phyloP scores from a whole-genome alignment of 2,797 vertebrate species.

The Acanthiza pusilla region DNA sequence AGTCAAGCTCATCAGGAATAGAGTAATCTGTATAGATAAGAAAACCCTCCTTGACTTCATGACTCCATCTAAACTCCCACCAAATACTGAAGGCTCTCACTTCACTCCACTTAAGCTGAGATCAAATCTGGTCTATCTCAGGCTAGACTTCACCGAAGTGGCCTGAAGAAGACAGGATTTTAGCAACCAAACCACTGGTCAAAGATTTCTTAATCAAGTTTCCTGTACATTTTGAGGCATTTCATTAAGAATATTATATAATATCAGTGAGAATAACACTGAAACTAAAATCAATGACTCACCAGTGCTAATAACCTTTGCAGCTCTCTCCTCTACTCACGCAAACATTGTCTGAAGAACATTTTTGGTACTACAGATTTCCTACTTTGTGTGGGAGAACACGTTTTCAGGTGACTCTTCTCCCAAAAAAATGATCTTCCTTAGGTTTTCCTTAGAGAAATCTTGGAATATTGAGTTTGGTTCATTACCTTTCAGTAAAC shows the following conservation, averaged over 20 bases:
- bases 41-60: not conserved
- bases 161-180: not conserved
- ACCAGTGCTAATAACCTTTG: not conserved
- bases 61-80: not conserved
- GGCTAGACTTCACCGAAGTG: not conserved
- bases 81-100: not conserved
- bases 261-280: not conserved
- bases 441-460: not conserved
- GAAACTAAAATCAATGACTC: not conserved
- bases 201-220: not conserved
- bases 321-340: not conserved
- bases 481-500: not conserved
- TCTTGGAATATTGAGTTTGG: not conserved
- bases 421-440: not conserved
- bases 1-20: not conserved
- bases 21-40: not conserved
- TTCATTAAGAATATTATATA: not conserved
- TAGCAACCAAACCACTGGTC: not conserved
- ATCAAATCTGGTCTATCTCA: not conserved
- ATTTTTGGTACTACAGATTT: not conserved
- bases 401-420: not conserved
- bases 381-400: not conserved
- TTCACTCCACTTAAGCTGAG: not conserved
- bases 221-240: not conserved
- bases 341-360: not conserved